These are phyloP conservation scores for Ceratina australensis DNA, from an alignment of 1,140 invertebrate species.

Conservation along the genomic window DNA sequence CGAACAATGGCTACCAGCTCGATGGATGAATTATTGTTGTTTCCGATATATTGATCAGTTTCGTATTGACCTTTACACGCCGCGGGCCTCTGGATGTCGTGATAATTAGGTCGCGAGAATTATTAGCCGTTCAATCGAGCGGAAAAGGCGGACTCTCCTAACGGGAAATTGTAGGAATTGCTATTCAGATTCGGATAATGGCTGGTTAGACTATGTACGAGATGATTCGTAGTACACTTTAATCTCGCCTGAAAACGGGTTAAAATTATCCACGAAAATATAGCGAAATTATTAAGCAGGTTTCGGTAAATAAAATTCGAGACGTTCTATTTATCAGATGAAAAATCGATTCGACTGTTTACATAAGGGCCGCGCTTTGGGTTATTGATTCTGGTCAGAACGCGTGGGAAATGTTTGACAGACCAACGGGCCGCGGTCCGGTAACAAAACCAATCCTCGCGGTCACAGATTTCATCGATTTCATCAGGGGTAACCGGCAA, in stretches of 20 bases:
- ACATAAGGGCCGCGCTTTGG: too few species aligned
- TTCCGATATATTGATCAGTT: constrained; percentile 14
- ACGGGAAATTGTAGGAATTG: background rate
- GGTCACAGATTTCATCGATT: constrained; percentile 2
- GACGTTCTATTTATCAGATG: too few species aligned
- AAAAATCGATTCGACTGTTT: too few species aligned
- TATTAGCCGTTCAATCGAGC: background rate
- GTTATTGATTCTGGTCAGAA: too few species aligned
- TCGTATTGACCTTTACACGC: constrained; percentile 5
- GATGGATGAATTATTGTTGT: background rate
- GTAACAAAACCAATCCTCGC: too few species aligned
- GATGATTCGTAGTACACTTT: too few species aligned
- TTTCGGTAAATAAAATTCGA: too few species aligned
- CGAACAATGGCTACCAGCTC: background rate
- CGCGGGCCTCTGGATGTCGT: background rate
- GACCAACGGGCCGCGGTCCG: background rate
- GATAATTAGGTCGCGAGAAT: constrained; percentile 15
- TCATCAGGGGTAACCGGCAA: constrained; percentile 11
- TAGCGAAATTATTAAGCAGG: too few species aligned
- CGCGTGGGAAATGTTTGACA: background rate
- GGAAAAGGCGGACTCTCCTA: background rate
- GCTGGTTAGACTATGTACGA: too few species aligned
- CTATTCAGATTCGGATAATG: background rate
- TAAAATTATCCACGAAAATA: too few species aligned
- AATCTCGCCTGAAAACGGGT: too few species aligned